Conservation (phyloP, 2,113 vertebrate species). For the Chunga burmeisteri region DNA sequence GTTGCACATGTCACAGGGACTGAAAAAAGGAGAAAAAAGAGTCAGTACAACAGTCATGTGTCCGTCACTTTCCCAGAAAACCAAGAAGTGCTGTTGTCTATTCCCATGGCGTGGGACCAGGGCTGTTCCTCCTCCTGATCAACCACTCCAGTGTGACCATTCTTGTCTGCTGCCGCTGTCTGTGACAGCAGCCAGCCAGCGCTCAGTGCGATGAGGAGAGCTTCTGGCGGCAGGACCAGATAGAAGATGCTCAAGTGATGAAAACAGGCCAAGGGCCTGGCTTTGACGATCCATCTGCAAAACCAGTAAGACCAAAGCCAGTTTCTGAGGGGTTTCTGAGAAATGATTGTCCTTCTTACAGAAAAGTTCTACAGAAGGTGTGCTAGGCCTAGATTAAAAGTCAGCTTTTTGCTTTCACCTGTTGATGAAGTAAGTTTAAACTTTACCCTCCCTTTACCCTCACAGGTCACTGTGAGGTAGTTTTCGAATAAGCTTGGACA, state of each 20-base stretch:
- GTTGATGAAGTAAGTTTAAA: neutral
- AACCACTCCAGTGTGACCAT: neutral
- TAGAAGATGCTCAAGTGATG: fast-evolving
- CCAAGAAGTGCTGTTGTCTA: neutral
- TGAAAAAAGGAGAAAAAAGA: neutral
- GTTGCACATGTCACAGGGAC: neutral
- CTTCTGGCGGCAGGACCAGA: neutral
- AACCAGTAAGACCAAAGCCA: neutral
- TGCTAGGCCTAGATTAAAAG: neutral
- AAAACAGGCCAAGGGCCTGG: neutral
- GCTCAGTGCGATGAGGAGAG: neutral
- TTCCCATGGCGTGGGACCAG: fast-evolving
- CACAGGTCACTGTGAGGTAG: neutral
- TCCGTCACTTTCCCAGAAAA: neutral
- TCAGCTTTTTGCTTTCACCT: neutral
- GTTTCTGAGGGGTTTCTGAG: neutral
- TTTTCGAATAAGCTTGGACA: neutral
- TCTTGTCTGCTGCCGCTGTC: fast-evolving
- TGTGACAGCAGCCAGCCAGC: fast-evolving
- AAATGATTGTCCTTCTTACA: neutral
- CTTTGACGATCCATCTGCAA: neutral
- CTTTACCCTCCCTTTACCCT: neutral
- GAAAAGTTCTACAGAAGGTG: neutral
- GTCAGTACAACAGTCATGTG: neutral
- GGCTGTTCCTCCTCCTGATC: neutral